Percentiles rank a stretch among this genome's conserved stretches.
Conservation (phyloP, 2,888 invertebrate species). For the Xestia rhomboidea region DNA sequence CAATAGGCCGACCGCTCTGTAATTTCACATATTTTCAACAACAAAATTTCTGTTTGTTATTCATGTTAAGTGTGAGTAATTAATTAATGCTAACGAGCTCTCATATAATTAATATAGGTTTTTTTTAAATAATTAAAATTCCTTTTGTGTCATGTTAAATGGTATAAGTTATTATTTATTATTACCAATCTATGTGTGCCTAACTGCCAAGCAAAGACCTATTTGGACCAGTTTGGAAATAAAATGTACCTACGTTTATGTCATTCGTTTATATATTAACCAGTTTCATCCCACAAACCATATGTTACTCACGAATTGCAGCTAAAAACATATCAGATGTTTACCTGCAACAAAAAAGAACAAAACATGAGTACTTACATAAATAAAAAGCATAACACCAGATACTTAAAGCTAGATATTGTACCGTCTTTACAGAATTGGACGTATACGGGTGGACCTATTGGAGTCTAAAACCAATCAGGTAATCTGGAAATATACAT, state of each 20-base stretch:
- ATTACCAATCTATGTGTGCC: background rate
- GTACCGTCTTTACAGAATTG: background rate
- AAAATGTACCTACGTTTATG: background rate
- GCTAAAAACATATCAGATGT: slow-evolving; percentile 46
- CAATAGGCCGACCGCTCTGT: background rate
- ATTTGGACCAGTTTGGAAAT: background rate
- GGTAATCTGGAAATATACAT: background rate
- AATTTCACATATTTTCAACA: background rate
- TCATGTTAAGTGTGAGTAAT: background rate
- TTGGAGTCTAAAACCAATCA: background rate
- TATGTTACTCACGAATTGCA: slow-evolving; percentile 56
- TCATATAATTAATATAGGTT: background rate
- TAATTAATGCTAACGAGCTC: background rate
- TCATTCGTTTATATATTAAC: background rate
- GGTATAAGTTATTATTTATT: background rate
- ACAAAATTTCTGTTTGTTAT: background rate
- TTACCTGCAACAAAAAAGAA: slow-evolving; percentile 67
- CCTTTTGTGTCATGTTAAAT: background rate
- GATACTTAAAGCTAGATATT: background rate
- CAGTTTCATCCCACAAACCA: slow-evolving; percentile 2
- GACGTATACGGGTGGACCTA: background rate
- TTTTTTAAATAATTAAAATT: background rate
- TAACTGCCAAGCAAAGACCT: background rate
- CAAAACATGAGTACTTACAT: slow-evolving; percentile 24
- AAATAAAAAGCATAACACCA: background rate